Percentiles rank a stretch among this genome's conserved stretches.
These are phyloP conservation scores for Trichomycterus rosablanca DNA, from an alignment of 2,113 vertebrate genomes.

Conservation along the genomic window DNA sequence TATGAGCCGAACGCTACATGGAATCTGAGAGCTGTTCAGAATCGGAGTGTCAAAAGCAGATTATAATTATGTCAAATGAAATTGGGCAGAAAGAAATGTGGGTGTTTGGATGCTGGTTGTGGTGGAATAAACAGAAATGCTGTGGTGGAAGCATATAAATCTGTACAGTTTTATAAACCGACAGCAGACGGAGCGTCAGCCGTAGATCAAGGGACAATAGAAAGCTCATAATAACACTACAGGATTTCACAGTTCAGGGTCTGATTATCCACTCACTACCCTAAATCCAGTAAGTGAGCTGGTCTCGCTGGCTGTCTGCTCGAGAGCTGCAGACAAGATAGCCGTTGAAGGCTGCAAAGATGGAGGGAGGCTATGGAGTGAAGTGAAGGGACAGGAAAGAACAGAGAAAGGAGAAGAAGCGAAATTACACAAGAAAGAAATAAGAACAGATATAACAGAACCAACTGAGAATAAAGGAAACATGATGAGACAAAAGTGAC, in stretches of 20 bases:
- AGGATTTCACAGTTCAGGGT: too few species aligned
- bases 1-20: constrained; percentile 8
- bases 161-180: too few species aligned
- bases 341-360: constrained; percentile 68
- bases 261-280: constrained; percentile 6
- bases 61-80: constrained; percentile 3
- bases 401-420: too few species aligned
- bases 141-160: neutral
- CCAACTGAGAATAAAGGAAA: too few species aligned
- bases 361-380: neutral
- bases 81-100: constrained; percentile 10
- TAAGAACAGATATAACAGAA: too few species aligned
- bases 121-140: neutral
- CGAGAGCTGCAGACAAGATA: constrained; percentile 71
- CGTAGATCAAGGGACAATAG: too few species aligned
- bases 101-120: neutral
- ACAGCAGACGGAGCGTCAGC: too few species aligned
- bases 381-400: too few species aligned
- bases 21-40: constrained; percentile 3
- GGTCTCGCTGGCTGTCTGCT: constrained; percentile 74
- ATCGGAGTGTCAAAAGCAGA: neutral
- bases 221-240: too few species aligned
- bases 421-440: too few species aligned
- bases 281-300: constrained; percentile 38
- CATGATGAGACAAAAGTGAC: too few species aligned